phyloP scores from a whole-genome alignment of 2,113 vertebrate species.

The Brachyhypopomus occidentalis region DNA sequence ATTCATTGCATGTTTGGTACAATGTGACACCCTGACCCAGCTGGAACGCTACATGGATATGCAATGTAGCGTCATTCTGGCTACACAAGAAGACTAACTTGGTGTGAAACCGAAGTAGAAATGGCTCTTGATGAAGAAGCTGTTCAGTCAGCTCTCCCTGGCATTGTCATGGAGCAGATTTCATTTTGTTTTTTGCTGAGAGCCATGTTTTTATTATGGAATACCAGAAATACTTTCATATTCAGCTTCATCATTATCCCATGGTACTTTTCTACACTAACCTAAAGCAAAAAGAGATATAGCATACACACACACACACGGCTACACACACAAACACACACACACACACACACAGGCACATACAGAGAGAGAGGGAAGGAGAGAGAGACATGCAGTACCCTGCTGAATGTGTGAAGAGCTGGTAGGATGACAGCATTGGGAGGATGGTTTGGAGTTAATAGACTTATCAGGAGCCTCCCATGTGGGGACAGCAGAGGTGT shows the following conservation, averaged over 20 bases:
- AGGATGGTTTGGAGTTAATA: constrained; percentile 65
- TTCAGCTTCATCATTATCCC: constrained; percentile 8
- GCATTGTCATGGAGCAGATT: not conserved
- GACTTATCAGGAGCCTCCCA: constrained; percentile 61
- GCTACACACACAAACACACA: not conserved
- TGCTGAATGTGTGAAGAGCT: constrained; percentile 15
- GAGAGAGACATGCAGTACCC: not conserved
- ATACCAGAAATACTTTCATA: constrained; percentile 9
- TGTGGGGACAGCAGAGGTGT: constrained; percentile 60
- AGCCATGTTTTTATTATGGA: constrained; percentile 18
- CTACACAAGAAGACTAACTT: not conserved
- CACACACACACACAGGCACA: not conserved
- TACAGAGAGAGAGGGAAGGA: not conserved
- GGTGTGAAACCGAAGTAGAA: not conserved
- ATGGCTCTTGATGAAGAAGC: not conserved
- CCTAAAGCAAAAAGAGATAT: constrained; percentile 13
- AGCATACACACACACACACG: not conserved
- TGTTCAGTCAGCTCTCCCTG: constrained; percentile 20
- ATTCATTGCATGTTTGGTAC: not conserved
- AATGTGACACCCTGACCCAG: not conserved
- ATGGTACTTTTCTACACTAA: not conserved
- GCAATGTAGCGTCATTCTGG: no score
- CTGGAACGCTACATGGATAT: no score
- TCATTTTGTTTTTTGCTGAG: constrained; percentile 19
- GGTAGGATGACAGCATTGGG: constrained; percentile 48